Evolutionary conservation across 1,140 invertebrate genomes (phyloP).

Genomic region (Notospermus geniculatus): DNA sequence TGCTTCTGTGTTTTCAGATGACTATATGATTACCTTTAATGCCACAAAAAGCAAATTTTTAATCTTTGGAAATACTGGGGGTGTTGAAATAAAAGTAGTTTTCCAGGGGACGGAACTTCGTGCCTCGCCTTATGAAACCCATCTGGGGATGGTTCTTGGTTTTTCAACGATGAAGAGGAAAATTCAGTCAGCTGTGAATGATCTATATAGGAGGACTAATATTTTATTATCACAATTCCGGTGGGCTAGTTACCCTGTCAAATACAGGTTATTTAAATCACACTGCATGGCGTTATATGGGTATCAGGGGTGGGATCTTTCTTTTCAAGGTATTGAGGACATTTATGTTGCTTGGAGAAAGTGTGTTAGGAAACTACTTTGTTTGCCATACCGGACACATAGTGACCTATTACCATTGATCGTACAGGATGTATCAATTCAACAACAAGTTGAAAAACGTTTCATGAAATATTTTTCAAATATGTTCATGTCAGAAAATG

Average conservation of each 20-base stretch:
- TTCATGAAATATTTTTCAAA: too few species aligned
- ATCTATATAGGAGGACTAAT: neutral
- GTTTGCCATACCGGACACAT: slow-evolving; percentile 1
- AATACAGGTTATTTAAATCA: neutral
- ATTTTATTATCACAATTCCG: slow-evolving; percentile 2
- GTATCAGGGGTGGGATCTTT: neutral
- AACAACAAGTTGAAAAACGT: too few species aligned
- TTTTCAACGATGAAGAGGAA: neutral
- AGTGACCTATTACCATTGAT: too few species aligned
- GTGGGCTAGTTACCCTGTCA: neutral
- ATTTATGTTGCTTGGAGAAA: slow-evolving; percentile 4
- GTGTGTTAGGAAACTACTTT: slow-evolving; percentile 1
- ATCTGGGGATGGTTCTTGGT: neutral
- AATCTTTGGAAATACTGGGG: slow-evolving; percentile 3
- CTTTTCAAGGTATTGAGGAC: neutral
- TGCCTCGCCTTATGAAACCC: neutral
- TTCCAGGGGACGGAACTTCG: slow-evolving; percentile 1
- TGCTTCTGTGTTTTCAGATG: neutral
- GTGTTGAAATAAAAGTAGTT: neutral
- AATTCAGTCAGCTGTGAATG: neutral
- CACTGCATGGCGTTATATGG: neutral
- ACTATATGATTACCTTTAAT: neutral
- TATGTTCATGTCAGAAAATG: too few species aligned
- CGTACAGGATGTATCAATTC: too few species aligned
- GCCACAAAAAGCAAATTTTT: neutral